Conservation (phyloP, 2,797 vertebrate species). For the Ptychobarbus kaznakovi region DNA sequence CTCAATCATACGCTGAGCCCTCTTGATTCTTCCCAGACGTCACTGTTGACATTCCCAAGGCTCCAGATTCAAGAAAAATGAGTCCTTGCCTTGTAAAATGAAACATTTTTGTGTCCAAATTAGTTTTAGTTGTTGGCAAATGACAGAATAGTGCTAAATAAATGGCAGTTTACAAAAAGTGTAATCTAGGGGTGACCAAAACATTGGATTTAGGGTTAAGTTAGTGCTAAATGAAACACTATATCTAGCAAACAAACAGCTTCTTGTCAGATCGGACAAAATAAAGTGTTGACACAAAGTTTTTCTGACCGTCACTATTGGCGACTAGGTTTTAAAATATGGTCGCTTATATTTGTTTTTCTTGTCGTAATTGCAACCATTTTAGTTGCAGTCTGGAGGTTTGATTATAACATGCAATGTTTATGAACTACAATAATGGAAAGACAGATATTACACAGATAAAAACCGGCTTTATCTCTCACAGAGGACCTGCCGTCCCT, state of each 20-base stretch:
- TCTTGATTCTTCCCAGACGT: conserved; percentile 8
- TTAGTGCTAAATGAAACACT: neutral
- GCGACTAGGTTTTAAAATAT: neutral
- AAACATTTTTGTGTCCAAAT: neutral
- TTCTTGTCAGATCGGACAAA: neutral
- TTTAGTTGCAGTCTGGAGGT: neutral
- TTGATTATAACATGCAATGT: neutral
- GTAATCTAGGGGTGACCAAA: neutral
- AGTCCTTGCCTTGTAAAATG: neutral
- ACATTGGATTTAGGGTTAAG: neutral
- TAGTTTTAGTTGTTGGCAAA: neutral
- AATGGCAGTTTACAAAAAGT: neutral
- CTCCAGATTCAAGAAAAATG: conserved; percentile 18
- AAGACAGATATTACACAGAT: neutral
- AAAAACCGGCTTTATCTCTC: conserved; percentile 34
- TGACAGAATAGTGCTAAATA: conserved; percentile 11
- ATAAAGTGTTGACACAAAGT: neutral
- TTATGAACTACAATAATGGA: conserved; percentile 3
- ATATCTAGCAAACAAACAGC: neutral
- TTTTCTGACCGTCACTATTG: neutral
- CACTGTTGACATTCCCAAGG: conserved; percentile 62
- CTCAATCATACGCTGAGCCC: neutral
- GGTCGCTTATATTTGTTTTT: neutral
- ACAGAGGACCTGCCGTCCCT: neutral
- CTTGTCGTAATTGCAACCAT: neutral